Percentiles rank a stretch among this genome's conserved stretches.
These are phyloP conservation scores for Torymus texanus DNA, from an alignment of 2,888 invertebrate species.

Conservation along the genomic window DNA sequence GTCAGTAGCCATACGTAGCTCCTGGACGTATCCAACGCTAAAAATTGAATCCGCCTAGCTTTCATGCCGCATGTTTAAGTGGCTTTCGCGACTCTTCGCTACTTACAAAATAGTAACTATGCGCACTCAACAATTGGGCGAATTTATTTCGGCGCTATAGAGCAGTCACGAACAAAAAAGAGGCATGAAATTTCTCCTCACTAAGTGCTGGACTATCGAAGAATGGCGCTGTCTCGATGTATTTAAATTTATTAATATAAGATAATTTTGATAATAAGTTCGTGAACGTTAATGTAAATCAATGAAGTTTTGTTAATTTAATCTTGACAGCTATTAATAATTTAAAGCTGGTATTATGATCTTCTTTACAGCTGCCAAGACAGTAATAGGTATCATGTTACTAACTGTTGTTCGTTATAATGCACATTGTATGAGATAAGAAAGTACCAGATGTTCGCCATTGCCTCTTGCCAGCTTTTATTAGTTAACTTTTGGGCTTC, in stretches of 20 bases:
- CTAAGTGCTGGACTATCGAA: background rate
- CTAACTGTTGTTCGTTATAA: slow-evolving; percentile 31
- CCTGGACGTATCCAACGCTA: too few species aligned
- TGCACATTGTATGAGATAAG: slow-evolving; percentile 12
- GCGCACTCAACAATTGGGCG: slow-evolving; percentile 24
- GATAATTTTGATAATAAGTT: too few species aligned
- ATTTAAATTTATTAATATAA: too few species aligned
- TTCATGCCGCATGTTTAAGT: background rate
- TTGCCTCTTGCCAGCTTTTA: slow-evolving; percentile 9
- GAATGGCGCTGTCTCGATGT: too few species aligned
- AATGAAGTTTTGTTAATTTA: too few species aligned
- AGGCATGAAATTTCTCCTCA: slow-evolving; percentile 24
- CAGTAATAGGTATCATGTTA: background rate
- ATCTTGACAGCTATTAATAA: too few species aligned
- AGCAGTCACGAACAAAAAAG: slow-evolving; percentile 12
- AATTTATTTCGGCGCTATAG: slow-evolving; percentile 18
- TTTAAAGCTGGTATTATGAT: too few species aligned
- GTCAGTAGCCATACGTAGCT: too few species aligned
- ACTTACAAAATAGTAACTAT: background rate
- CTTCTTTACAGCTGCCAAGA: too few species aligned
- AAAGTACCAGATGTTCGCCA: slow-evolving; percentile 15
- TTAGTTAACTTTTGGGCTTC: slow-evolving; percentile 5
- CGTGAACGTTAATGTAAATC: too few species aligned
- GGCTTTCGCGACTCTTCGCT: background rate
- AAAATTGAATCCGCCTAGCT: too few species aligned